phyloP scores from a whole-genome alignment of 2,113 vertebrate species.

The Potamarius usumacintae region DNA sequence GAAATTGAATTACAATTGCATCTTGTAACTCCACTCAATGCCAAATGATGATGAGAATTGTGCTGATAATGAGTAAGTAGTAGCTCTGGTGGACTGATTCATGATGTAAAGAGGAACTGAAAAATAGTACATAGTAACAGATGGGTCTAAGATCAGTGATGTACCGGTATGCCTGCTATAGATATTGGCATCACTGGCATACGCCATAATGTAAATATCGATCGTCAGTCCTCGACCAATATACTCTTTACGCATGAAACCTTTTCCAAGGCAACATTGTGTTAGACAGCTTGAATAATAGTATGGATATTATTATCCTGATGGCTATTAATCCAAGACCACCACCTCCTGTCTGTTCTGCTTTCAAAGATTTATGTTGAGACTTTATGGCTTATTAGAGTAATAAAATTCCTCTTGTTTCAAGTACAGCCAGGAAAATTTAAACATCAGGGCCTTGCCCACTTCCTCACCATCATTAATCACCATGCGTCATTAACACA shows the following conservation, averaged over 20 bases:
- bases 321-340: constrained; percentile 26
- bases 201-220: background rate
- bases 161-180: background rate
- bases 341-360: constrained; percentile 15
- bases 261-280: background rate
- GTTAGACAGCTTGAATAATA: constrained; percentile 17
- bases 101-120: background rate
- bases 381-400: constrained; percentile 32
- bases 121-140: background rate
- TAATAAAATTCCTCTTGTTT: constrained; percentile 30
- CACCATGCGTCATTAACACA: constrained; percentile 16
- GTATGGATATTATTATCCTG: constrained; percentile 28
- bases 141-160: background rate
- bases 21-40: background rate
- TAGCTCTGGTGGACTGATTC: background rate
- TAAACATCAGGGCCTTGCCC: constrained; percentile 3
- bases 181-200: background rate
- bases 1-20: background rate
- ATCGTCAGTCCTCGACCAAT: background rate
- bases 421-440: constrained; percentile 17
- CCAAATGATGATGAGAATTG: background rate
- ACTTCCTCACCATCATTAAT: constrained; percentile 23
- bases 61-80: background rate
- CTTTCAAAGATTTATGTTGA: constrained; percentile 16
- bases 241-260: background rate